Conservation (phyloP, 1,140 invertebrate species). For the Drosophila kepulauana region DNA sequence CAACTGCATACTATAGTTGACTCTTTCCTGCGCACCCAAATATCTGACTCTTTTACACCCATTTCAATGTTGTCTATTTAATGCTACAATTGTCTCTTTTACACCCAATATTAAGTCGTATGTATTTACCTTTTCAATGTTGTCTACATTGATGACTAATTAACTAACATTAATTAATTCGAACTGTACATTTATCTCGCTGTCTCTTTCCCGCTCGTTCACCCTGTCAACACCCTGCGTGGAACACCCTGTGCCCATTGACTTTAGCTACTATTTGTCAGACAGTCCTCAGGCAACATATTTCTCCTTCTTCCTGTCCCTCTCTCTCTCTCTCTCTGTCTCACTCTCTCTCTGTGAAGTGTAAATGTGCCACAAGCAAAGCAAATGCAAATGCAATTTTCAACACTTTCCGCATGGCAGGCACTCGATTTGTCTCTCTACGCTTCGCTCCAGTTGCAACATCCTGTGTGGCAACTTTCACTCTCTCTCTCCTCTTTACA, state of each 20-base stretch:
- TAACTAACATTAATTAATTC: no score
- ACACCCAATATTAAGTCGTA: no score
- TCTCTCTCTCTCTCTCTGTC: conserved; percentile 6
- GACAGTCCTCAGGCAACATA: not conserved
- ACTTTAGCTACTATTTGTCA: conserved; percentile 46
- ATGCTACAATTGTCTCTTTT: no score
- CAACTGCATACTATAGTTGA: no score
- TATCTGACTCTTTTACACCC: no score
- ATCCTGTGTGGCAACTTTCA: conserved; percentile 11
- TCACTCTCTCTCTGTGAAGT: conserved; percentile 23
- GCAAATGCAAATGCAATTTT: conserved; percentile 78
- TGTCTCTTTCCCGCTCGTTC: no score
- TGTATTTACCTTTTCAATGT: no score
- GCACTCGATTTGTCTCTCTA: conserved; percentile 61
- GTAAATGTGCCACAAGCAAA: conserved; percentile 56
- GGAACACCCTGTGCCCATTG: conserved; percentile 5
- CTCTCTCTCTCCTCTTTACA: not conserved
- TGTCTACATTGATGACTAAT: no score
- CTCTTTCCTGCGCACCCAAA: no score
- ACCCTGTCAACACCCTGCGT: not conserved
- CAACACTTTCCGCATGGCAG: conserved; percentile 72
- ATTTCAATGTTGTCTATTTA: no score
- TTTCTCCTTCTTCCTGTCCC: not conserved
- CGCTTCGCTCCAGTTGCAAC: not conserved
- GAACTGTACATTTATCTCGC: not conserved